phyloP scores from a whole-genome alignment of 2,797 vertebrate species.

The Acomys russatus region DNA sequence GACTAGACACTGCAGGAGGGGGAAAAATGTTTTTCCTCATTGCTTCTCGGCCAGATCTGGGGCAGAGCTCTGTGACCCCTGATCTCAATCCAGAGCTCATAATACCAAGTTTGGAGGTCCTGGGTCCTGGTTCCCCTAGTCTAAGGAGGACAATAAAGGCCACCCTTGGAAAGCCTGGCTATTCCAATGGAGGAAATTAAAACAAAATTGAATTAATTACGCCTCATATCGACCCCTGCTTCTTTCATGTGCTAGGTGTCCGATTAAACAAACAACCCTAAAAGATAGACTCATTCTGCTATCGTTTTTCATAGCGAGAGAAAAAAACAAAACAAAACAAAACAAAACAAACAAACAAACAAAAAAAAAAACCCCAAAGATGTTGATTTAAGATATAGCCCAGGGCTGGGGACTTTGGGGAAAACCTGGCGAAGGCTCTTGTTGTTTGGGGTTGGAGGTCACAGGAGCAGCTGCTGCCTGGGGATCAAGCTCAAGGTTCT shows the following conservation, averaged over 20 bases:
- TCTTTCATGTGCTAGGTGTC: slow-evolving; percentile 57
- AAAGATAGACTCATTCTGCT: slow-evolving; percentile 33
- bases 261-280: slow-evolving; percentile 68
- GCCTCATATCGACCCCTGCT: slow-evolving; percentile 65
- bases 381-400: slow-evolving; percentile 76
- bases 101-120: background rate
- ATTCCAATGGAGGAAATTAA: slow-evolving; percentile 63
- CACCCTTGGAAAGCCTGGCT: background rate
- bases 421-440: slow-evolving; percentile 74
- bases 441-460: slow-evolving; percentile 86
- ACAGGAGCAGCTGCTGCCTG: slow-evolving; percentile 75
- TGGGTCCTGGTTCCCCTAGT: background rate
- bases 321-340: slow-evolving; percentile 7
- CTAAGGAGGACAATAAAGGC: background rate
- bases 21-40: background rate
- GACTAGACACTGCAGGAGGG: background rate
- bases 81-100: background rate
- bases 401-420: background rate
- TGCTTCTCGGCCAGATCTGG: background rate
- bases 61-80: background rate
- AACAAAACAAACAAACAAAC: too few species aligned
- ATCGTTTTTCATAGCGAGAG: slow-evolving; percentile 37
- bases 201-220: slow-evolving; percentile 70
- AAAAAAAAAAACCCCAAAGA: background rate
- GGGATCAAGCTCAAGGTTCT: slow-evolving; percentile 83